A percentile compares a stretch with the other conserved stretches of the same genome.
Conservation (phyloP, 2,888 invertebrate genomes). For the Polymixis lichenea region DNA sequence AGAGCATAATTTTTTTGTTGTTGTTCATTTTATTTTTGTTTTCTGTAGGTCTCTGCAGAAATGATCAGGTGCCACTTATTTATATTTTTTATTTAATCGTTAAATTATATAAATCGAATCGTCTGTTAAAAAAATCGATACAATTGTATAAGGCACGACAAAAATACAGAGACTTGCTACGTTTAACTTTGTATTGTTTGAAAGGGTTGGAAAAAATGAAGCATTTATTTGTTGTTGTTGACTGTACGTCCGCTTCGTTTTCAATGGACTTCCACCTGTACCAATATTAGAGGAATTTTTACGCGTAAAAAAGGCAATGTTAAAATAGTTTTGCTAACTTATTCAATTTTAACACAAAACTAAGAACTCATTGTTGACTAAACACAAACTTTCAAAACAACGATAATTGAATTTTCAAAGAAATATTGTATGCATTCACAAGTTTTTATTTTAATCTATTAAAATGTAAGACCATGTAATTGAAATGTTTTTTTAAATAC, state of each 20-base stretch:
- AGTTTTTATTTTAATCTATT: conserved; percentile 65
- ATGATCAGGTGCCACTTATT: neutral
- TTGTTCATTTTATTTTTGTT: neutral
- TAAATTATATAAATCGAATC: no score
- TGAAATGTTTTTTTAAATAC: conserved; percentile 56
- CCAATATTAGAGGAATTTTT: conserved; percentile 32
- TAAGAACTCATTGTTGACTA: conserved; percentile 33
- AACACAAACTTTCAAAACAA: conserved; percentile 28
- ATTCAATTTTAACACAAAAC: conserved; percentile 40
- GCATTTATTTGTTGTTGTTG: neutral
- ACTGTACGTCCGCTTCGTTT: conserved; percentile 48
- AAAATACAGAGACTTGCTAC: neutral
- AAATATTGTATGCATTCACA: conserved; percentile 59
- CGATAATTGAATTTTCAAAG: conserved; percentile 63
- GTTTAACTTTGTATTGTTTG: neutral
- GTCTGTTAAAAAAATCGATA: neutral
- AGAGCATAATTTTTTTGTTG: neutral
- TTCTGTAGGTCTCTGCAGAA: no score
- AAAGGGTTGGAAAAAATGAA: neutral
- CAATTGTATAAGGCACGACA: neutral
- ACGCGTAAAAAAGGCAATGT: conserved; percentile 31
- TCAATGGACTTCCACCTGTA: conserved; percentile 22
- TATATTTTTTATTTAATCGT: neutral
- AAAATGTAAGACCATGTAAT: conserved; percentile 63
- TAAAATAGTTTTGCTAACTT: conserved; percentile 44